Evolutionary conservation across 1,140 invertebrate genomes (phyloP), one percentile per base, ranked within the genome.

Genomic region (Lutraria rhynchaena): DNA sequence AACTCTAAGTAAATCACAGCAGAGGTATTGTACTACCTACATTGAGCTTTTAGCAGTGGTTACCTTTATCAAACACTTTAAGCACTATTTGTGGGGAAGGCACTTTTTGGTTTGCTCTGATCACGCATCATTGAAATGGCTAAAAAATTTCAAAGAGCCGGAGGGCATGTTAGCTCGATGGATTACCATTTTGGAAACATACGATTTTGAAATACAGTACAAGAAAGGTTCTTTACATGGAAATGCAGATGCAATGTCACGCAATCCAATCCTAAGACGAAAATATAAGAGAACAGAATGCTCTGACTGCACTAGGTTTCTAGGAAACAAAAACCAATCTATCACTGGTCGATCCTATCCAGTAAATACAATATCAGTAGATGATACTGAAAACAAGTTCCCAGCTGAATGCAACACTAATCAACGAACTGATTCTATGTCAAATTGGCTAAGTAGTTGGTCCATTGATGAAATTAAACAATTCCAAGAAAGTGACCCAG

Each of bases 191-290:
- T 41, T 46, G 3, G 19, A 29, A 46, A 33, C 29, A 53, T 63
- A 77, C 37, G 29, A 49, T n/a, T 65, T 77, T n/a, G 4, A 15
- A 13, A 5, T 53, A 3, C 29, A 77, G 33, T n/a, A 63, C 31
- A 11, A 60, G 9, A 46, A 49, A 77, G 60, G 74, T 19, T 33
- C 0, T 31, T 19, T 33, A 2, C 74, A 77, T 65, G 44, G 24
- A 9, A 77, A 77, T 77, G 74, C 74, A 29, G 74, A 65, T 65
- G 37, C 41, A 11, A 35, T 77, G 31, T 65, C 58, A 2, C 41
- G 74, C 3, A 17, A 11, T 17, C 71, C 53, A 27, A 44, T 46
- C 44, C 19, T n/a, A n/a, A n/a, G n/a, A n/a, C n/a, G n/a, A n/a
- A n/a, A n/a, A n/a, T n/a, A n/a, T n/a, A n/a, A n/a, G n/a, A n/a